Evolutionary conservation across 2,888 invertebrate species (phyloP).

Genomic region (Synergus laeviventris): DNA sequence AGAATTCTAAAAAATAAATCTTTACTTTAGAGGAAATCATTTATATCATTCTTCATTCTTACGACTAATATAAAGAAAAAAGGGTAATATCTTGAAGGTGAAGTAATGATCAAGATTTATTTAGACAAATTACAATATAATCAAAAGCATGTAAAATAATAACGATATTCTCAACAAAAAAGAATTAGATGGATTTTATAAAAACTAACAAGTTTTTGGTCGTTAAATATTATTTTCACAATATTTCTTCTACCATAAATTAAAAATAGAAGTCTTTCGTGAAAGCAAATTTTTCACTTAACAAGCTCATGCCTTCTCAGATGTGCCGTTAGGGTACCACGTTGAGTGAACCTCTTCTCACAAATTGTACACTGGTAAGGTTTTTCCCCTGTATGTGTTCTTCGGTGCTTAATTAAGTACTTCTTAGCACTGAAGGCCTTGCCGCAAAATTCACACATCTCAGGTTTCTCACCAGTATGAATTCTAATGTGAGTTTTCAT

Average conservation of each 20-base stretch:
- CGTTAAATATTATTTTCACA: too few relatives aligned
- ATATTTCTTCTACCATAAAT: too few relatives aligned
- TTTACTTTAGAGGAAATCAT: not conserved
- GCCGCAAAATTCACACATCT: slow-evolving; percentile 68
- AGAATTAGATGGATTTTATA: not conserved
- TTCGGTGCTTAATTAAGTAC: slow-evolving; percentile 63
- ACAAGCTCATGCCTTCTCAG: slow-evolving; percentile 56
- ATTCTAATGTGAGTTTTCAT: slow-evolving; percentile 65
- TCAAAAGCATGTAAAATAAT: not conserved
- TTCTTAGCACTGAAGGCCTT: slow-evolving; percentile 64
- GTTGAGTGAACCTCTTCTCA: slow-evolving; percentile 69
- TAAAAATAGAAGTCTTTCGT: not conserved
- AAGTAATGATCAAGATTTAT: not conserved
- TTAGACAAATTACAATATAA: not conserved
- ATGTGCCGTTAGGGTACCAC: slow-evolving; percentile 69
- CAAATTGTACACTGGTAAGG: slow-evolving; percentile 70
- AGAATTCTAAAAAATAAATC: not conserved
- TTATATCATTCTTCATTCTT: not conserved
- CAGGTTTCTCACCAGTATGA: slow-evolving; percentile 67
- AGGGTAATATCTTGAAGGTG: not conserved
- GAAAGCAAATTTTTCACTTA: not conserved
- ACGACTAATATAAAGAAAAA: not conserved
- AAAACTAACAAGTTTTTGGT: too few relatives aligned
- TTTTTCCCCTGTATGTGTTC: slow-evolving; percentile 66
- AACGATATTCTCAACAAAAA: not conserved